Evolutionary conservation across 2,888 invertebrate genomes (phyloP), one percentile per base, ranked within the genome.

Genomic region (Hirtodrosophila duncani): DNA sequence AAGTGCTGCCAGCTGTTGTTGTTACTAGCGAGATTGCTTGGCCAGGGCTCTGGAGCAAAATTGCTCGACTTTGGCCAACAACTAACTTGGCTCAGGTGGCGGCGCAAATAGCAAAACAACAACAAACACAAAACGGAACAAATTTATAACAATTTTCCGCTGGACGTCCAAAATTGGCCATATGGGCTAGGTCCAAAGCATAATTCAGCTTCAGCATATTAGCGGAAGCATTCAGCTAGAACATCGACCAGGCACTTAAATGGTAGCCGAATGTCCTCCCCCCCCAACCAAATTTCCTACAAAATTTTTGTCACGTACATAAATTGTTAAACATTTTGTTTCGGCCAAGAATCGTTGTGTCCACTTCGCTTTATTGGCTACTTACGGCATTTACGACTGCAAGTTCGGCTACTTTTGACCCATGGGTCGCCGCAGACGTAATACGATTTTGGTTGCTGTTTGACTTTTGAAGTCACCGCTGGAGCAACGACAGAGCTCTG

Each of bases 21-120:
- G 44, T 38, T 56, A 31, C 26, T 31, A 18, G 46, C 58, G 46
- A 67, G 71, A 74, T 70, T 72, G 39, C 58, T 51, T 38, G 51
- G 51, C 44, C 58, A 45, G 52, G 48, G 34, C 49, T 18, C 26
- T 26, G 36, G 51, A 51, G 37, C 46, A 56, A 51, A 41, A 48
- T 57, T 56, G 23, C 11, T 17, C 38, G 59, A 64, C 64, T 46
- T 59, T 57, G 60, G 60, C 46, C 45, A 30, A 55, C 63, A 74
- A 74, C 77, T 80, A 80, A 80, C 81, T 80, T 80, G 79, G 63
- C 67, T 81, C 79, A 80, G 80, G 79, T 80, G 80, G 71, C 63
- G 66, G n/a, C 70, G 31, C 37, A 60, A 63, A 45, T 49, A 31
- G 26, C 17, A 20, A 17, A 26, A 7, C 9, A 26, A 26, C 17